These are phyloP conservation scores for Tachypleus tridentatus DNA, from an alignment of 1,140 invertebrate genomes.

Conservation along the genomic window DNA sequence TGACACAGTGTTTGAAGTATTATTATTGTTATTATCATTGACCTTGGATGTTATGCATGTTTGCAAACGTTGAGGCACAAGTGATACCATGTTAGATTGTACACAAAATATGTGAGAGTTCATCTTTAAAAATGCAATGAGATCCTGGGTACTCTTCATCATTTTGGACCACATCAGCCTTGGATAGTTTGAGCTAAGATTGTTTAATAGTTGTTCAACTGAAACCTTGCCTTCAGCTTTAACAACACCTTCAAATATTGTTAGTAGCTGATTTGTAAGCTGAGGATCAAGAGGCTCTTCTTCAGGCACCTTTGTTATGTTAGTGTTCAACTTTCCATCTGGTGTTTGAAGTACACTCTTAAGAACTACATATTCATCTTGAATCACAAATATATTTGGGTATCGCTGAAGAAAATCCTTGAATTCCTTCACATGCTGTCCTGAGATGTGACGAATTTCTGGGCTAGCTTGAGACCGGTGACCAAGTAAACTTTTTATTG, in stretches of 20 bases:
- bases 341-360: conserved; percentile 48
- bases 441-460: conserved; percentile 87
- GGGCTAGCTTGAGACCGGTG: conserved; percentile 70
- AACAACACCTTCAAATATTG: conserved; percentile 21
- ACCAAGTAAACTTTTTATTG: conserved; percentile 81
- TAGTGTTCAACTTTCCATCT: conserved; percentile 35
- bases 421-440: conserved; percentile 86
- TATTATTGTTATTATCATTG: background rate
- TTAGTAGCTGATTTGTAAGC: conserved; percentile 23
- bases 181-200: conserved; percentile 61
- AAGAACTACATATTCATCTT: conserved; percentile 67
- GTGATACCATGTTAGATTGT: conserved; percentile 71
- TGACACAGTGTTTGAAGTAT: background rate
- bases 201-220: conserved; percentile 70
- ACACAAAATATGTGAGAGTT: conserved; percentile 81
- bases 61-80: conserved; percentile 31
- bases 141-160: conserved; percentile 72
- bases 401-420: conserved; percentile 76
- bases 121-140: conserved; percentile 75
- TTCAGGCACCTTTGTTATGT: conserved; percentile 24
- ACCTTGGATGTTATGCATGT: background rate
- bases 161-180: conserved; percentile 59
- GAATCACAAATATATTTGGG: conserved; percentile 71
- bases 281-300: conserved; percentile 28
- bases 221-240: conserved; percentile 47